Base-by-base conservation (phyloP, 2,888 invertebrate species). In the Heterodera filipjevi region DNA sequence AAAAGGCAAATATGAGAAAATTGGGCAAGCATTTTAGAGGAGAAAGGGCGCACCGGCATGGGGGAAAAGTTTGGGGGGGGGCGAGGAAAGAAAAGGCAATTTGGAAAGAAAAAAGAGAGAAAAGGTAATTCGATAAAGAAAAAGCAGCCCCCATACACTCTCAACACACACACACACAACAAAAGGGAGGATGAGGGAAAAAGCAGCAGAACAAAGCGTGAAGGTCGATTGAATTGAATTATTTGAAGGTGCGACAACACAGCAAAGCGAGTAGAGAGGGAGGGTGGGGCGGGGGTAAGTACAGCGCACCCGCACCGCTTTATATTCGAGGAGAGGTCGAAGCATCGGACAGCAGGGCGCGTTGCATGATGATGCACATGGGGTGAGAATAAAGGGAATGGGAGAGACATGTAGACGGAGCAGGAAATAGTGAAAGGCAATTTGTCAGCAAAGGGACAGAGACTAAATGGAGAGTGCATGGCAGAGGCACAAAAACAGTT, bases 1-100 rank as follows among this genome's bases (percentile, higher is more conserved):
- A n/a, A n/a, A n/a, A 78, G 53, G n/a, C 79, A 32, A 79, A 79
- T 35, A 66, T 39, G 39, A 39, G 39, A 39, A 39, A 39, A 39
- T 39, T 39, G 39, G 12, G 39, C 39, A 39, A 39, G 39, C 39
- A 39, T 39, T 39, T 39, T 39, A 12, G 33, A 81, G 30, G 64
- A 71, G 30, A 46, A 70, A 44, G 59, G 12, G 66, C 35, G 46
- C n/a, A n/a, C n/a, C n/a, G 32, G 16, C 10, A 39, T n/a, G n/a
- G n/a, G n/a, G 32, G 27, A 32, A 66, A 32, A 66, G 66, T 22
- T 32, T 27, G 6, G 14, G 5, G 16, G 64, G 64, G 8, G 22
- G 5, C 6, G 64, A 19, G 8, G 22, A 64, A 64, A 22, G 8
- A 27, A 64, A 2, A 14, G 27, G 14, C 2, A 27, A 64, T 27